Conservation (phyloP, 2,888 invertebrate species). For the Andrena marginata region DNA sequence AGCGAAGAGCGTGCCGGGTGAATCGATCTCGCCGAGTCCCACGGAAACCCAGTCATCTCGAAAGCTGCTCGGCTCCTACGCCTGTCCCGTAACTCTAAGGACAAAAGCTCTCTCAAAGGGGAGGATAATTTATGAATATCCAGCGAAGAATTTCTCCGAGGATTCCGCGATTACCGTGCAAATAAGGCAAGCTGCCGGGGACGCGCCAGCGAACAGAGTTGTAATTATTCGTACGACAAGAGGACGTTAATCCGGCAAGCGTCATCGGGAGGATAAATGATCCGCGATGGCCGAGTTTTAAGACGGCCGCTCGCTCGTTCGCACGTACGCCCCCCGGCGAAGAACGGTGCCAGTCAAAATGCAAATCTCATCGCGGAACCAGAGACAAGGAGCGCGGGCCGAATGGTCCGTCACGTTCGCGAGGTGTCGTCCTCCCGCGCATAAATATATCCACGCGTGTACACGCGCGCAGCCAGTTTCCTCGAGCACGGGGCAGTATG, state of each 20-base stretch:
- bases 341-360: slow-evolving; percentile 65
- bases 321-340: background rate
- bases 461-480: slow-evolving; percentile 1
- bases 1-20: no score
- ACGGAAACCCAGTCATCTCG: background rate
- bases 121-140: slow-evolving; percentile 8
- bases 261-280: slow-evolving; percentile 44
- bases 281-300: slow-evolving; percentile 16
- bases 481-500: background rate
- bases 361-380: slow-evolving; percentile 74
- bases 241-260: slow-evolving; percentile 35
- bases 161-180: slow-evolving; percentile 12
- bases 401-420: slow-evolving; percentile 34
- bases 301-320: background rate
- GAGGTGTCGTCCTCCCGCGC: slow-evolving; percentile 5
- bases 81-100: background rate
- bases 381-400: slow-evolving; percentile 2
- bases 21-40: background rate
- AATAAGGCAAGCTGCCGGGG: background rate
- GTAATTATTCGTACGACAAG: slow-evolving; percentile 29
- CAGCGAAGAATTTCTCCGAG: background rate
- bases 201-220: background rate
- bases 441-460: slow-evolving; percentile 25
- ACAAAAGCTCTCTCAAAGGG: background rate
- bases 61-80: background rate